Base-by-base conservation (phyloP, 2,113 vertebrate genomes). In the Cololabis saira region DNA sequence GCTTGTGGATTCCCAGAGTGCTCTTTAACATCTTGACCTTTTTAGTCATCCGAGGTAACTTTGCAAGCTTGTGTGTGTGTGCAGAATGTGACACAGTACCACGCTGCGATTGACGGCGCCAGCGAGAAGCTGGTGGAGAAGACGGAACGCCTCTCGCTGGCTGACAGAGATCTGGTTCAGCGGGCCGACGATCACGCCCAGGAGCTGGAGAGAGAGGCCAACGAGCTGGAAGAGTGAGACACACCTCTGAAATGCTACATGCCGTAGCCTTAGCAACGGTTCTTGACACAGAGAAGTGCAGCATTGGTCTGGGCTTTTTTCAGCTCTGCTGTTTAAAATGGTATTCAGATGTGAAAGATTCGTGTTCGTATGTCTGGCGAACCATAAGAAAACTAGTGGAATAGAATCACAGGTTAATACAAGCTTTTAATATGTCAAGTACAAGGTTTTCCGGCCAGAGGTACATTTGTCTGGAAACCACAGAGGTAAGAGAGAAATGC, bases 101-200 rank as follows among this genome's bases (percentile, higher is more conserved):
- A 95, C 5, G 97, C 98, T 37, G 94, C 95, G 68, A 94, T 99
- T 71, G 97, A 99, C 59, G 97, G 98, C 33, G 96, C 95, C 1
- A 89, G 87, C 74, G 90, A 81, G 37, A 92, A 91, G 59, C 76
- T 99, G 76, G 90, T 81, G 61, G 92, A 94, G 56, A 95, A 94
- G 86, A 81, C 90, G 2, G 93, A 93, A 81, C 94, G 93, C 33
- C 89, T 98, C 13, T 95, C 95, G 4, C 76, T 91, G 50, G 93
- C 94, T 12, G 93, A 95, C 89, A 88, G 85, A 37, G 91, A 93
- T 17, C 88, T 96, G 86, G 95, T 97, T 40, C 93, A 93, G 82
- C 93, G 90, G 62, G 95, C 96, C 2, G 85, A 90, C 55, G 70
- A 93, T 1, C 94, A 97, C 2, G 93, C 96, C 8, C 57, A 87